A percentile compares a stretch with the other conserved stretches of the same genome.
Evolutionary conservation across 2,797 vertebrate species (phyloP).

Genomic region (Malacoraja senta): DNA sequence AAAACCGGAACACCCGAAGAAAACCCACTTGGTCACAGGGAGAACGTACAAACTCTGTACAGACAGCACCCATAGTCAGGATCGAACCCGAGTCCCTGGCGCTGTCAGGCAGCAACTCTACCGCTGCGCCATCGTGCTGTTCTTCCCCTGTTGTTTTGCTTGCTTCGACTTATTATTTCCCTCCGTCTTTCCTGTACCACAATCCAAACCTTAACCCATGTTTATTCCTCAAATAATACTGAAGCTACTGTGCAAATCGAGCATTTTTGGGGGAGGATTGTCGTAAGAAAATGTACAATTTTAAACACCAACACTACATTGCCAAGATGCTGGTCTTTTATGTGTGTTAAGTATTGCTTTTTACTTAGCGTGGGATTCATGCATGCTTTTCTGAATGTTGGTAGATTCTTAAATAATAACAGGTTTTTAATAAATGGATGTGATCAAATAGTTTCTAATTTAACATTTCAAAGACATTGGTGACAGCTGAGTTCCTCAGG

Average conservation of each 20-base stretch:
- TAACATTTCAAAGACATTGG: conserved; percentile 36
- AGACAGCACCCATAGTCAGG: too few species aligned
- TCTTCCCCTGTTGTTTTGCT: not conserved
- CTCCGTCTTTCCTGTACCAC: not conserved
- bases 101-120: too few species aligned
- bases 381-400: not conserved
- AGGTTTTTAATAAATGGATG: conserved; percentile 32
- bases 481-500: conserved; percentile 33
- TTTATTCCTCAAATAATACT: not conserved
- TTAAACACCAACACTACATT: not conserved
- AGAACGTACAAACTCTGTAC: too few species aligned
- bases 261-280: too few species aligned
- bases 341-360: not conserved
- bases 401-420: conserved; percentile 8
- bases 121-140: too few species aligned
- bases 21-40: too few species aligned
- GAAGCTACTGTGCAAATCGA: not conserved
- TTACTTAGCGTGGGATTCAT: not conserved
- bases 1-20: too few species aligned
- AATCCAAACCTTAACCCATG: not conserved
- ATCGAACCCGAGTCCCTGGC: too few species aligned
- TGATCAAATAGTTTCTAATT: conserved; percentile 31
- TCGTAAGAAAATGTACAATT: not conserved
- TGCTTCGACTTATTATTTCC: not conserved
- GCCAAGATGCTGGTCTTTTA: not conserved